Conservation (phyloP, 2,888 invertebrate genomes). For the Notodonta dromedarius region DNA sequence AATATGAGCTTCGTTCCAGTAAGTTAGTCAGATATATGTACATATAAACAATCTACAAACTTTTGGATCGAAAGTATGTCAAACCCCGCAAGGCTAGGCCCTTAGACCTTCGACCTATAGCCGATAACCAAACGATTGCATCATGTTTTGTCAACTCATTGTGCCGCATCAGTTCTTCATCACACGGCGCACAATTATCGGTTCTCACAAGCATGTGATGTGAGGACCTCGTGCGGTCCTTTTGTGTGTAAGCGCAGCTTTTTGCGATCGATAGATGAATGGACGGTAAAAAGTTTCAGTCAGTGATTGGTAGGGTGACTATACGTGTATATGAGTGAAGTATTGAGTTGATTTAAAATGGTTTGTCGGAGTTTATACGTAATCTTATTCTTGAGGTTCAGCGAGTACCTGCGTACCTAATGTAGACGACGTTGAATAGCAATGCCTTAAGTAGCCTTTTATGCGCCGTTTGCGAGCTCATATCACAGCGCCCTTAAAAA, state of each 20-base stretch:
- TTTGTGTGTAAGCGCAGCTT: conserved; percentile 28
- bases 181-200: not conserved
- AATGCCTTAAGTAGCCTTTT: too few relatives aligned
- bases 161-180: conserved; percentile 14
- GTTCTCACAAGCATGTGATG: conserved; percentile 1
- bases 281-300: conserved; percentile 22
- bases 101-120: not conserved
- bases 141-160: conserved; percentile 30
- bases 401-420: too few relatives aligned
- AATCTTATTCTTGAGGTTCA: too few relatives aligned
- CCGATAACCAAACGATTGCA: not conserved
- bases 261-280: conserved; percentile 26
- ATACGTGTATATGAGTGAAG: not conserved
- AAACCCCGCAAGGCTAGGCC: conserved; percentile 17
- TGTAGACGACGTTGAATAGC: too few relatives aligned
- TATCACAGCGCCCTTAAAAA: too few relatives aligned
- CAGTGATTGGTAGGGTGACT: conserved; percentile 16
- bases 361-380: too few relatives aligned
- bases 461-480: too few relatives aligned
- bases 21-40: too few relatives aligned
- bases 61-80: not conserved
- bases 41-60: too few relatives aligned
- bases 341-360: too few relatives aligned
- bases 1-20: too few relatives aligned
- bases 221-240: conserved; percentile 6